phyloP scores from a whole-genome alignment of 2,797 vertebrate species.

The Acipenser ruthenus region DNA sequence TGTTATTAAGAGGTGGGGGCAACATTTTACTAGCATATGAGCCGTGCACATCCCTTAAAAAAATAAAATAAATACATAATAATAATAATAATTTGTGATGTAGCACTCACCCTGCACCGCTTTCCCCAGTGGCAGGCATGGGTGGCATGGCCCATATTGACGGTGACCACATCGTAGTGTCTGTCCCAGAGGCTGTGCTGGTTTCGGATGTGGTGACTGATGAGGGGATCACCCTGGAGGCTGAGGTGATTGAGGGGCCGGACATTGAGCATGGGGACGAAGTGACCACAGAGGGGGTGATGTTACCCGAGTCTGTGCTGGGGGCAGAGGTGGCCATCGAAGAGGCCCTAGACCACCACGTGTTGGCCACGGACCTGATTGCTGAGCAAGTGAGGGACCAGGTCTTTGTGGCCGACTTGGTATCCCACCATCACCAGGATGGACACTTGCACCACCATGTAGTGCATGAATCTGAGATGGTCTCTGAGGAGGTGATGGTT shows the following conservation, averaged over 20 bases:
- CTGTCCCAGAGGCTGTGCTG: slow-evolving; percentile 91
- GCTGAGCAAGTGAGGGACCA: slow-evolving; percentile 77
- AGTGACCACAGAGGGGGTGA: slow-evolving; percentile 79
- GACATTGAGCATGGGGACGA: slow-evolving; percentile 83
- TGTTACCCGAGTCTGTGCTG: slow-evolving; percentile 85
- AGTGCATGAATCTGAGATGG: slow-evolving; percentile 70
- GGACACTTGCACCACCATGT: slow-evolving; percentile 82
- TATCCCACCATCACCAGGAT: slow-evolving; percentile 71
- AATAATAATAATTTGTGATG: background rate
- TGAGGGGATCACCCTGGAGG: slow-evolving; percentile 87
- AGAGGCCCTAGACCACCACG: slow-evolving; percentile 82
- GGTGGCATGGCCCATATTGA: slow-evolving; percentile 93
- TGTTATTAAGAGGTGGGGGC: no score
- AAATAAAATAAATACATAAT: background rate
- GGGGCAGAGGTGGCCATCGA: slow-evolving; percentile 89
- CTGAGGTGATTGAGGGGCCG: slow-evolving; percentile 86
- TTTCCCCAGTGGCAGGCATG: slow-evolving; percentile 82
- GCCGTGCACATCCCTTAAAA: background rate
- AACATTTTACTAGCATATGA: background rate
- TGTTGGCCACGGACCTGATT: slow-evolving; percentile 75
- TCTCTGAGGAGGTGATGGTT: slow-evolving; percentile 88
- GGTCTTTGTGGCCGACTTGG: slow-evolving; percentile 89
- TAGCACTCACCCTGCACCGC: slow-evolving; percentile 1
- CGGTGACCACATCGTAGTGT: slow-evolving; percentile 95
- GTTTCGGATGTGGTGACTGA: slow-evolving; percentile 93